phyloP scores from a whole-genome alignment of 2,888 invertebrate species.

The Tenthredo livida region DNA sequence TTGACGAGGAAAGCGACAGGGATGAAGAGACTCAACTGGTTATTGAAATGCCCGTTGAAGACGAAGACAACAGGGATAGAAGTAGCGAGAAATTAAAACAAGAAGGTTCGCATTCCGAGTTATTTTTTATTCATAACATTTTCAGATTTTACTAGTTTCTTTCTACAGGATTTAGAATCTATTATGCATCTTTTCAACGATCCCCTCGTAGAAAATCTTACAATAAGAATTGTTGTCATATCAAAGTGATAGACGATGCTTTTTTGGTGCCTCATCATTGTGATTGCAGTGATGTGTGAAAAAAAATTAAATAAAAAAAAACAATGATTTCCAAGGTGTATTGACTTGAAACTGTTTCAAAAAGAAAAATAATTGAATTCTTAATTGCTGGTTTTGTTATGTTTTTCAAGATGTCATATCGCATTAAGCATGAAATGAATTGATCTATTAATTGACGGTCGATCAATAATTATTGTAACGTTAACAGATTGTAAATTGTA shows the following conservation, averaged over 20 bases:
- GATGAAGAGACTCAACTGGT: constrained; percentile 75
- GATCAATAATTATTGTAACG: neutral
- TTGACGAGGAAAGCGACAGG: constrained; percentile 75
- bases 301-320: neutral
- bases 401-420: constrained; percentile 34
- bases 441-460: neutral
- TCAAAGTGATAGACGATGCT: neutral
- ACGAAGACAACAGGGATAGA: constrained; percentile 71
- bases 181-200: constrained; percentile 17
- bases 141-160: neutral
- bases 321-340: neutral
- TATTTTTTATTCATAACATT: constrained; percentile 14
- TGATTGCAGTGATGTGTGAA: too few species aligned
- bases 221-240: neutral
- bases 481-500: neutral
- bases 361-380: constrained; percentile 21
- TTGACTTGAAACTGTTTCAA: constrained; percentile 10
- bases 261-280: neutral
- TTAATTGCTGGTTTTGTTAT: constrained; percentile 15
- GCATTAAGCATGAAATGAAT: neutral
- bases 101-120: constrained; percentile 57
- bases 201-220: neutral
- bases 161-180: neutral
- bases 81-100: constrained; percentile 74
- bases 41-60: constrained; percentile 73